Base-by-base conservation (phyloP, 2,113 vertebrate genomes). In the Mohoua ochrocephala region DNA sequence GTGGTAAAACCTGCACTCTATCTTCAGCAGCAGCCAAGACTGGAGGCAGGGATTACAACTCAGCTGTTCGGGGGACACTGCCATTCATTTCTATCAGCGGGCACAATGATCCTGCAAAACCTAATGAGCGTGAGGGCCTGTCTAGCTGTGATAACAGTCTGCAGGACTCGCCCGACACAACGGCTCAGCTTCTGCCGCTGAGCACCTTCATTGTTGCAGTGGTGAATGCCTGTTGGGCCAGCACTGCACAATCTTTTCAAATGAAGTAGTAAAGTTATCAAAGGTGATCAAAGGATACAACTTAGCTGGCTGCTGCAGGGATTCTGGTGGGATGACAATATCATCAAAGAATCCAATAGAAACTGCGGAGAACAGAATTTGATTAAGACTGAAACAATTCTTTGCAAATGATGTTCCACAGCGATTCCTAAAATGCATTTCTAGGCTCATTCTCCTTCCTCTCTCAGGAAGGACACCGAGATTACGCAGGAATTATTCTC, bases 311-410 rank as follows among this genome's bases (percentile, higher is more conserved):
- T 99, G 99, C 89, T 99, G 99, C 87, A 99, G 98, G 2, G 99
- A 99, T 97, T 99, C 99, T 0, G 99, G 99, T 17, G 99, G 99
- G 69, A 99, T 99, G 91, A 99, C 96, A 78, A 99, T 99, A 97
- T 99, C 99, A 12, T 99, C 99, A 33, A 99, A 99, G 98, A 99
- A 99, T 79, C 99, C 99, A 87, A 99, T 98, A 20, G 98, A 99
- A 96, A 99, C 99, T 99, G 97, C 1, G 22, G 95, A 93, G 67
- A 80, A 65, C 87, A 89, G 19, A 71, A 89, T 53, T 7, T 28
- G 76, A 67, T 93, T 63, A 87, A 87, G 80, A 94, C 26, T 15
- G 37, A 91, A 89, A 81, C 0, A 14, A 39, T 86, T 84, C 57
- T 84, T 84, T 23, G 12, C 77, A 78, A 81, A 86, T 16, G 7